Conservation (phyloP, 1,140 invertebrate species). For the Condylostylus longicornis region DNA sequence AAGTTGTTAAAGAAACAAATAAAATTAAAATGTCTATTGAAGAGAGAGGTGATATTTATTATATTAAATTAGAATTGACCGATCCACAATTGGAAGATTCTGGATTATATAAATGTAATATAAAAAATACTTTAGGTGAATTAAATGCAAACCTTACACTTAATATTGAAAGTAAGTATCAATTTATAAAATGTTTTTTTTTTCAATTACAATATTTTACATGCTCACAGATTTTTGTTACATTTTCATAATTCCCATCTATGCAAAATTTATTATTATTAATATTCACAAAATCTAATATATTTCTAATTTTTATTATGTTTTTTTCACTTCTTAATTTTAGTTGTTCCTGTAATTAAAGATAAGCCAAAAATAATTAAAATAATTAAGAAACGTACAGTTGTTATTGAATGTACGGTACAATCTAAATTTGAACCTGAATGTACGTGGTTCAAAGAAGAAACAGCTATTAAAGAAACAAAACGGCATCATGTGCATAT, state of each 20-base stretch:
- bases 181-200: constrained; percentile 1
- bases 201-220: neutral
- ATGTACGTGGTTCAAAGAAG: constrained; percentile 81
- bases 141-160: constrained; percentile 90
- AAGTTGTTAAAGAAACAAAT: constrained; percentile 58
- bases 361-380: constrained; percentile 80
- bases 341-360: constrained; percentile 85
- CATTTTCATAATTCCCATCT: neutral
- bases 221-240: neutral
- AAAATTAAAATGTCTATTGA: constrained; percentile 60
- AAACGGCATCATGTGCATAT: constrained; percentile 22
- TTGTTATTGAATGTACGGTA: constrained; percentile 80
- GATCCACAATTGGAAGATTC: constrained; percentile 90
- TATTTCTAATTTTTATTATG: neutral
- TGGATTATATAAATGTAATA: constrained; percentile 95
- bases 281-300: neutral
- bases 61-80: constrained; percentile 76
- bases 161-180: constrained; percentile 87
- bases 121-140: constrained; percentile 91
- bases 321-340: constrained; percentile 10
- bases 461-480: constrained; percentile 57
- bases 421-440: constrained; percentile 75
- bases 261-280: neutral
- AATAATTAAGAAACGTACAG: constrained; percentile 75
- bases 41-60: constrained; percentile 69